Conservation (phyloP, 2,797 vertebrate species). For the Tapera naevia region DNA sequence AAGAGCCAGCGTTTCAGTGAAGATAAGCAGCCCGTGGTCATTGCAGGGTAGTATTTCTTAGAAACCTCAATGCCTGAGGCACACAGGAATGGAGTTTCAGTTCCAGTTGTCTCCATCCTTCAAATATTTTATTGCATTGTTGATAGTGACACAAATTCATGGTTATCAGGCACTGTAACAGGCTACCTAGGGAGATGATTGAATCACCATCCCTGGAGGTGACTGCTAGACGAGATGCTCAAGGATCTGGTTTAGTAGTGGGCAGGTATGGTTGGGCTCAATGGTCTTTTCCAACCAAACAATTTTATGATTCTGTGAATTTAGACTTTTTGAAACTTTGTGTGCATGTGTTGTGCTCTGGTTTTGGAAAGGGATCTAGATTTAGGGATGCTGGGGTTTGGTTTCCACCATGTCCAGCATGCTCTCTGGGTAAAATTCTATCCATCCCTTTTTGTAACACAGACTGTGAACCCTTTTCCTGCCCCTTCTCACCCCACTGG, state of each 20-base stretch:
- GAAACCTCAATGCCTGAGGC: neutral
- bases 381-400: neutral
- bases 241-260: too few relatives aligned
- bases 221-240: too few relatives aligned
- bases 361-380: neutral
- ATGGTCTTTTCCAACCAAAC: too few relatives aligned
- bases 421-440: neutral
- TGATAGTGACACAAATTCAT: neutral
- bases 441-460: accelerated
- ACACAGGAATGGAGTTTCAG: accelerated
- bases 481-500: neutral
- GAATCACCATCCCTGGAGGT: too few relatives aligned
- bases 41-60: neutral
- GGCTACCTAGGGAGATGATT: too few relatives aligned
- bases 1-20: neutral
- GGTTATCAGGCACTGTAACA: too few relatives aligned
- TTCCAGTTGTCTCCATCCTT: neutral
- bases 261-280: too few relatives aligned
- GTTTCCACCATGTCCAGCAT: neutral
- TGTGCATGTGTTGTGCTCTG: neutral
- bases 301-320: too few relatives aligned
- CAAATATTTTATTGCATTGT: neutral
- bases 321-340: neutral
- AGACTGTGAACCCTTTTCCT: neutral
- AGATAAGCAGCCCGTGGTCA: neutral